Evolutionary conservation across 2,888 invertebrate species (phyloP), one percentile per base, ranked within the genome.

Genomic region (Zaprionus bogoriensis): DNA sequence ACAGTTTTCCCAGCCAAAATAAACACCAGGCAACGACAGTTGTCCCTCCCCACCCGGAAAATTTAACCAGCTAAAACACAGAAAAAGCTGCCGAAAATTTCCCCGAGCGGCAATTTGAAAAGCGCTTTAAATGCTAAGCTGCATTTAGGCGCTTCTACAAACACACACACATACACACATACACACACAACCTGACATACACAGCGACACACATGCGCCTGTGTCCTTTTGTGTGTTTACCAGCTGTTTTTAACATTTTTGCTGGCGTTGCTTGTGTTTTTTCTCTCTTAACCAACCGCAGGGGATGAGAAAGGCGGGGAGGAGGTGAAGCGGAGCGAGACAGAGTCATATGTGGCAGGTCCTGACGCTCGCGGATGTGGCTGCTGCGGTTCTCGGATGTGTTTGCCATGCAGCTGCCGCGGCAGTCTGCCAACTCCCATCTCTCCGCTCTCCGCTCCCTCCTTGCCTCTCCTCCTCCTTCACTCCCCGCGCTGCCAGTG

Each of bases 41-140:
- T 19, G n/a, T 19, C 38, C 46, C 32, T 4, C 28, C 28, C 10
- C 32, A 7, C n/a, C 12, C 22, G 7, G 41, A 52, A 58, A 41
- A 52, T 53, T 48, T 42, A 62, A 59, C 52, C 55, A 50, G 59
- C 62, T 32, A 50, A 38, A 57, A 54, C 38, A 44, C 58, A 23
- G 36, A 51, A 58, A 48, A 44, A 54, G 30, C 39, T 60, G 50
- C 55, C 46, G 41, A 73, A 61, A 52, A 68, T 65, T 55, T 67
- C 52, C 80, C 67, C 45, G 20, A 60, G 74, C 71, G 61, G 46
- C 61, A 70, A 72, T 79, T 74, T 72, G 66, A 46, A 66, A 79
- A 77, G 69, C 77, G 80, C 75, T 83, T 83, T 77, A 79, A 83
- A 77, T 63, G 69, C 72, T 77, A 75, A 79, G 80, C 80, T 77